These are phyloP conservation scores for Hoplostethus mediterraneus DNA, from an alignment of 2,797 vertebrate species.

Conservation along the genomic window DNA sequence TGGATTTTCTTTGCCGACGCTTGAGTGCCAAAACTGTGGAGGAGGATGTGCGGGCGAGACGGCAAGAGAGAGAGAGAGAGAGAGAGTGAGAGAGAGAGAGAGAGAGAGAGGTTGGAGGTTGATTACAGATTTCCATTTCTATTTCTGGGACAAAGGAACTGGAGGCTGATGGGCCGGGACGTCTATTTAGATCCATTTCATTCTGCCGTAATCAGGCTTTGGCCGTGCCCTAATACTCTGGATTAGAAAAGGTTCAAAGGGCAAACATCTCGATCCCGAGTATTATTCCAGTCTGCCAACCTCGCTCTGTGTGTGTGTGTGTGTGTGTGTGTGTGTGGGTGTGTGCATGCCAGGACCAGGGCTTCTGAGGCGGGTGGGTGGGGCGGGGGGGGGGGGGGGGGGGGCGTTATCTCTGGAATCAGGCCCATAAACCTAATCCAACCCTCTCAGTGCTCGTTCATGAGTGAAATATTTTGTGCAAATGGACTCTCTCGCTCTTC, in stretches of 20 bases:
- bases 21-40: constrained; percentile 45
- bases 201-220: constrained; percentile 82
- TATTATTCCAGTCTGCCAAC: constrained; percentile 83
- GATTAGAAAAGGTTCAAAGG: constrained; percentile 84
- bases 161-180: constrained; percentile 74
- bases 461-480: constrained; percentile 83
- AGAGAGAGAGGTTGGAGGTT: constrained; percentile 69
- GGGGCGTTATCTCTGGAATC: constrained; percentile 78
- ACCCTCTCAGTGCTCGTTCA: constrained; percentile 78
- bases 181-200: constrained; percentile 85
- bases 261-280: constrained; percentile 79
- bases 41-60: constrained; percentile 51
- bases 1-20: constrained; percentile 61
- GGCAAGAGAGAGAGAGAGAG: too few species aligned
- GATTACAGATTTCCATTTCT: constrained; percentile 81
- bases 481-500: constrained; percentile 71
- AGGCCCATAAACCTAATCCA: constrained; percentile 80
- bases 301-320: constrained; percentile 59
- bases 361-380: too few species aligned
- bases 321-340: constrained; percentile 39
- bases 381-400: constrained; percentile 55
- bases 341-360: constrained; percentile 66
- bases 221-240: constrained; percentile 79
- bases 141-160: constrained; percentile 79
- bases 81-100: too few species aligned